These are phyloP conservation scores for Melinaea marsaeus DNA, from an alignment of 2,888 invertebrate genomes.

Conservation along the genomic window DNA sequence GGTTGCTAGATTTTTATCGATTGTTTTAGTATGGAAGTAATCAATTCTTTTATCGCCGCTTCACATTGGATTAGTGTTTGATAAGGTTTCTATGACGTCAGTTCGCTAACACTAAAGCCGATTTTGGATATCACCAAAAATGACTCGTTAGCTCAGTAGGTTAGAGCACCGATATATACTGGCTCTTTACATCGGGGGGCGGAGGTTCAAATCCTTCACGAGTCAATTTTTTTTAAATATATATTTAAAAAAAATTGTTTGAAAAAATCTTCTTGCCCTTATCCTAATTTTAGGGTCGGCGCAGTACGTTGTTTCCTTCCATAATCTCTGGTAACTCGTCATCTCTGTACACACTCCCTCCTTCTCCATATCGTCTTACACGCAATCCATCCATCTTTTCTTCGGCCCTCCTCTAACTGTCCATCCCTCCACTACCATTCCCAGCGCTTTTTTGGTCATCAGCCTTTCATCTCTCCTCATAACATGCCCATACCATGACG, in stretches of 20 bases:
- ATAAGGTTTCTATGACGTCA: slow-evolving; percentile 13
- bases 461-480: too few relatives aligned
- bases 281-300: too few relatives aligned
- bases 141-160: slow-evolving; percentile 45
- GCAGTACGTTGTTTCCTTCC: too few relatives aligned
- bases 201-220: slow-evolving; percentile 47
- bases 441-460: too few relatives aligned
- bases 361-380: too few relatives aligned
- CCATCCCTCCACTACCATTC: too few relatives aligned
- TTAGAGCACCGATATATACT: slow-evolving; percentile 41
- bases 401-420: too few relatives aligned
- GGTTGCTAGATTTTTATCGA: background rate
- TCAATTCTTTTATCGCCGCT: background rate
- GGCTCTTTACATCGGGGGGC: slow-evolving; percentile 39
- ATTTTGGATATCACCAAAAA: background rate
- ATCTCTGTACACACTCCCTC: too few relatives aligned
- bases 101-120: background rate
- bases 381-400: too few relatives aligned
- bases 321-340: too few relatives aligned
- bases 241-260: background rate
- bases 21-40: background rate
- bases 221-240: slow-evolving; percentile 29
- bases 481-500: too few relatives aligned
- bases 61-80: background rate
- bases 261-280: background rate